Evolutionary conservation across 1,140 invertebrate species (phyloP).

Genomic region (Caligus rogercresseyi): DNA sequence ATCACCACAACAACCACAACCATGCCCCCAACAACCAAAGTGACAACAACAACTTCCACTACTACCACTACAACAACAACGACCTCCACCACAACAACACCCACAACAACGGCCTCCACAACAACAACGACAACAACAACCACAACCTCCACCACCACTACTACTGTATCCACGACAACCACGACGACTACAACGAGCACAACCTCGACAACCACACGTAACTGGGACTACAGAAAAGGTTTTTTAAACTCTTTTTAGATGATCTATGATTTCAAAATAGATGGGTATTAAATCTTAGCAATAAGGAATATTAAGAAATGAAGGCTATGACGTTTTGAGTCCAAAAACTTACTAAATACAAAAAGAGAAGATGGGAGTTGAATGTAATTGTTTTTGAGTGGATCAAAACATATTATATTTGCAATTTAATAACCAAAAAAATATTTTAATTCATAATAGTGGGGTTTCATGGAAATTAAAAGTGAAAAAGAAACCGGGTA

Average conservation of each 20-base stretch:
- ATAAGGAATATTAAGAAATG: too few species aligned
- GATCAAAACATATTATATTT: too few species aligned
- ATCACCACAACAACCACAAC: constrained; percentile 21
- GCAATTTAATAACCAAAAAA: too few species aligned
- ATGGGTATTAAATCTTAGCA: too few species aligned
- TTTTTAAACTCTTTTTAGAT: not conserved
- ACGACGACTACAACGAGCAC: constrained; percentile 16
- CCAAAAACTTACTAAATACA: too few species aligned
- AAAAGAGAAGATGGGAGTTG: too few species aligned
- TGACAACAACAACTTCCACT: constrained; percentile 10
- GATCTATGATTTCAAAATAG: too few species aligned
- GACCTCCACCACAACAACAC: constrained; percentile 15
- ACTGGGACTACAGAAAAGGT: constrained; percentile 15
- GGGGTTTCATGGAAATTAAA: too few species aligned
- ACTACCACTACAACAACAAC: constrained; percentile 19
- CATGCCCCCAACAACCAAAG: constrained; percentile 16
- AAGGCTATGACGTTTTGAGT: too few species aligned
- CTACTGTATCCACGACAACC: constrained; percentile 17
- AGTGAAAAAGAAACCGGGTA: too few species aligned
- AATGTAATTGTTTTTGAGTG: too few species aligned
- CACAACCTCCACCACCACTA: constrained; percentile 21
- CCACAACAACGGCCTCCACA: not conserved
- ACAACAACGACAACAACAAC: constrained; percentile 13
- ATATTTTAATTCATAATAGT: too few species aligned
- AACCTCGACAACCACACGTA: constrained; percentile 14